phyloP scores from a whole-genome alignment of 2,888 invertebrate species.

The Ephialtes manifestator region DNA sequence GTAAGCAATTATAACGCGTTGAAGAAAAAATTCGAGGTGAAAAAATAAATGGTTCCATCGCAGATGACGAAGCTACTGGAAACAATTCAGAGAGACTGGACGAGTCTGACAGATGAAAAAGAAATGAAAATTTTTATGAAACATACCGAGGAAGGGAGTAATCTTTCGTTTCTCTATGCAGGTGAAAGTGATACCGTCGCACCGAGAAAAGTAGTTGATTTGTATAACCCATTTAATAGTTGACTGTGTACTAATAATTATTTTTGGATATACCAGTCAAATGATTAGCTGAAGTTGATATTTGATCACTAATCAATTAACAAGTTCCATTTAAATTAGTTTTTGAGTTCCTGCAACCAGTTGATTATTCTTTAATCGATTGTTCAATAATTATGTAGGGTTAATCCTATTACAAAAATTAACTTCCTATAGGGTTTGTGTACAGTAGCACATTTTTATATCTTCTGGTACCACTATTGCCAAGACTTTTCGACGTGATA shows the following conservation, averaged over 20 bases:
- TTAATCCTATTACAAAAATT: too few species aligned
- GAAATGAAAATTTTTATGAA: background rate
- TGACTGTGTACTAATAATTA: too few species aligned
- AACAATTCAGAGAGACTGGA: background rate
- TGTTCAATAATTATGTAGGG: too few species aligned
- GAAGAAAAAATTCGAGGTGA: background rate
- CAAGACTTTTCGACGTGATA: too few species aligned
- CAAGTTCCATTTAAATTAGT: background rate
- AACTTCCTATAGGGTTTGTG: too few species aligned
- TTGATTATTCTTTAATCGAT: too few species aligned
- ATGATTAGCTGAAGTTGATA: background rate
- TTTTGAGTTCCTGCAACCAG: background rate
- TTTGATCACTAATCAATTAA: background rate
- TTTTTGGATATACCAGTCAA: too few species aligned
- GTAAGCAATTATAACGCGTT: background rate
- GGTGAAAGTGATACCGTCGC: background rate
- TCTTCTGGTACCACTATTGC: too few species aligned
- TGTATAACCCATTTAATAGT: background rate
- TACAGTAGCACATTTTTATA: too few species aligned
- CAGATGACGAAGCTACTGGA: slow-evolving; percentile 2
- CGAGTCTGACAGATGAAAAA: background rate
- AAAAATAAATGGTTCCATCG: background rate
- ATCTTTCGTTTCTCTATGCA: background rate
- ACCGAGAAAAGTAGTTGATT: background rate
- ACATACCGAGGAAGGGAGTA: background rate